Base-by-base conservation (phyloP, 1,140 invertebrate species). In the Plutomurus gul region DNA sequence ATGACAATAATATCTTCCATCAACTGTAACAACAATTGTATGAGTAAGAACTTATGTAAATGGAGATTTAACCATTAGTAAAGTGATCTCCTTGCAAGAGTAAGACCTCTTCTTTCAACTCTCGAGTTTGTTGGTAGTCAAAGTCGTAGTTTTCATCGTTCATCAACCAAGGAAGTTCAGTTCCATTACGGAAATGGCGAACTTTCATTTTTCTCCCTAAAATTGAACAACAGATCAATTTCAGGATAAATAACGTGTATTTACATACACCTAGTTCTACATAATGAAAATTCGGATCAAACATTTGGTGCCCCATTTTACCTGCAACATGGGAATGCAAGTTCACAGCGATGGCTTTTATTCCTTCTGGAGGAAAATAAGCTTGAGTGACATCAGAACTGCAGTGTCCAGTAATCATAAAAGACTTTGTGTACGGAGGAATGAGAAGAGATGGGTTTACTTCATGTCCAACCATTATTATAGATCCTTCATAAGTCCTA, bases 341-440 rank as follows among this genome's bases (percentile, higher is more conserved):
- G n/a, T 30, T 13, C 0, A 47, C 40, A 51, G 18, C 49, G n/a
- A 76, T 25, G n/a, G 76, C 18, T 1, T 5, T 46, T 25, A 80
- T 56, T 20, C 78, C 78, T 22, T 70, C 74, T 8, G 1, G 0
- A 4, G 77, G 77, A 3, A 75, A 10, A 6, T 22, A 27, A 25
- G 18, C 1, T 39, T 86, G 86, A 4, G 91, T 93, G 85, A 16
- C 39, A 6, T 25, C 33, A 20, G 16, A 10, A 27, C 30, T 39
- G 25, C 79, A 80, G 25, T 80, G 79, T 7, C 75, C 79, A 25
- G 47, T 4, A 13, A 77, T 22, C 4, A 37, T 20, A 39, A 56
- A 80, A 27, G 51, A 33, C 0, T 4, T 46, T 2, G 60, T n/a
- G 11, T 60, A 43, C 20, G 79, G 79, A 2, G 79, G 79, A 43